Percentiles rank a stretch among this genome's conserved stretches.
These are phyloP conservation scores for Microcebus lehilahytsara DNA, from an alignment of 2,113 vertebrate genomes.

Conservation along the genomic window DNA sequence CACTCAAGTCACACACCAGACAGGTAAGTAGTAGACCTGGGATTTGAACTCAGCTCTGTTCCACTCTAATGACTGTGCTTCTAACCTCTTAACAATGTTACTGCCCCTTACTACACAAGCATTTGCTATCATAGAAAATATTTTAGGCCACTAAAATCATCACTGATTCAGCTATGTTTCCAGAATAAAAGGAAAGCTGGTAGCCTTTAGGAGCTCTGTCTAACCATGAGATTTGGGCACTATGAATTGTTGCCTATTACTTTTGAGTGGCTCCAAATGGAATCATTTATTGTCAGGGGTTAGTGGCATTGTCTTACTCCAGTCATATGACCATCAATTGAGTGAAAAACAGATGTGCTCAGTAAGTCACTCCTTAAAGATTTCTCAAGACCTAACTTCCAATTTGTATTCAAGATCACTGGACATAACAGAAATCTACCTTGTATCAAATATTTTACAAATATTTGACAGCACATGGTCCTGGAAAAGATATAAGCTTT, in stretches of 20 bases:
- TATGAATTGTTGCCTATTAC: background rate
- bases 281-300: background rate
- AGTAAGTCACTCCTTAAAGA: background rate
- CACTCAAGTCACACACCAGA: background rate
- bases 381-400: background rate
- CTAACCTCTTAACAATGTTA: background rate
- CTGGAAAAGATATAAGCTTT: background rate
- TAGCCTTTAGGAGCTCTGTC: background rate
- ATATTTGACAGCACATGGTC: background rate
- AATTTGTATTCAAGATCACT: background rate
- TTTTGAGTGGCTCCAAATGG: background rate
- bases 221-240: background rate
- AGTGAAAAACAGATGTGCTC: background rate
- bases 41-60: background rate
- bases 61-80: background rate
- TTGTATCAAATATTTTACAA: background rate
- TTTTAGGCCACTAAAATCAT: background rate
- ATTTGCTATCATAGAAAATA: background rate
- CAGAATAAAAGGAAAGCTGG: background rate
- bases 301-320: background rate
- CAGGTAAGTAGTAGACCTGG: background rate
- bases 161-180: background rate
- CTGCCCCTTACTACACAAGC: background rate
- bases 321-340: background rate
- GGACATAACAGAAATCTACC: background rate